phyloP scores from a whole-genome alignment of 2,797 vertebrate species.

The Sebastes steindachneri region DNA sequence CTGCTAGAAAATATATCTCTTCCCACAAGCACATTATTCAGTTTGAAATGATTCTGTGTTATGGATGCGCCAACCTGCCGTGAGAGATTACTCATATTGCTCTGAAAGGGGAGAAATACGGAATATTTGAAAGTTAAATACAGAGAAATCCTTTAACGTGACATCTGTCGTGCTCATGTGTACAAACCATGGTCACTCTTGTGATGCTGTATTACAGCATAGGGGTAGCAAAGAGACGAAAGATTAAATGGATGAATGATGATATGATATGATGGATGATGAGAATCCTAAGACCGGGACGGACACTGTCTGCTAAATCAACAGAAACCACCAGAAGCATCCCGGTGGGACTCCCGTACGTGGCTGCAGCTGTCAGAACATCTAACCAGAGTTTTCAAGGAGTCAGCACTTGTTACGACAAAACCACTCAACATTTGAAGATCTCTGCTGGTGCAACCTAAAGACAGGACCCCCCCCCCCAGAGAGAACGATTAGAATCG shows the following conservation, averaged over 20 bases:
- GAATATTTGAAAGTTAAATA: neutral
- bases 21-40: slow-evolving; percentile 36
- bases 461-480: neutral
- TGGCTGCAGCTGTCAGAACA: neutral
- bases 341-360: neutral
- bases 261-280: neutral
- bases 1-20: slow-evolving; percentile 32
- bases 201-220: neutral
- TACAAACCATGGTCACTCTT: neutral
- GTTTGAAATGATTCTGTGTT: slow-evolving; percentile 21
- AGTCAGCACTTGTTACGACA: neutral
- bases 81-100: slow-evolving; percentile 13
- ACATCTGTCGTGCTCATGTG: neutral
- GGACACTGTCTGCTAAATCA: neutral
- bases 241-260: neutral
- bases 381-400: neutral
- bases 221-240: neutral
- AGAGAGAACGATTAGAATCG: neutral
- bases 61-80: slow-evolving; percentile 9
- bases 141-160: neutral
- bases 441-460: neutral
- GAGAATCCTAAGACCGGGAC: neutral
- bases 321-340: neutral
- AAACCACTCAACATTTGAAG: neutral
- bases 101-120: neutral